Evolutionary conservation across 2,888 invertebrate species (phyloP).

Genomic region (Philaethria dido): DNA sequence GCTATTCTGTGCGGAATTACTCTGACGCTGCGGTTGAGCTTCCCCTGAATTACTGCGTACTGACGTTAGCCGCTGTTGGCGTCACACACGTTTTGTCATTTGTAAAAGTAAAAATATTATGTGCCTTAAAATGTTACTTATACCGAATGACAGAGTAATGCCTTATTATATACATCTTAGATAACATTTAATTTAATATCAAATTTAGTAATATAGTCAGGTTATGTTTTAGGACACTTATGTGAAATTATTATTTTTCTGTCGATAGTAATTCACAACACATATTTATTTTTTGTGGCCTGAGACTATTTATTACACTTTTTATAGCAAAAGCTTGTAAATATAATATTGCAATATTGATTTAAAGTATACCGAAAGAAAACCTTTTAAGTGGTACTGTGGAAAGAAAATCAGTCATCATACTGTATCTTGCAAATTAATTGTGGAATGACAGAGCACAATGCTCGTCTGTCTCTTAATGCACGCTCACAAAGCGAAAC

Average conservation of each 20-base stretch:
- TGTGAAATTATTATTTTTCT: too few relatives aligned
- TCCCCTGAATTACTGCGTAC: conserved; percentile 73
- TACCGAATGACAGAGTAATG: conserved; percentile 1
- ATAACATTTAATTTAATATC: too few relatives aligned
- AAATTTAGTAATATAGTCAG: too few relatives aligned
- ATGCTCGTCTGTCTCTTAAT: conserved; percentile 74
- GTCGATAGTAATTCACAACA: too few relatives aligned
- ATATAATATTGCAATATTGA: too few relatives aligned
- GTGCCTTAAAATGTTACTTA: conserved; percentile 11
- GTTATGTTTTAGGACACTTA: too few relatives aligned
- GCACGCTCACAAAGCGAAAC: conserved; percentile 80
- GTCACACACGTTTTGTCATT: conserved; percentile 60
- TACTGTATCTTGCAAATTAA: conserved; percentile 74
- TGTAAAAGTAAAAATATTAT: conserved; percentile 44
- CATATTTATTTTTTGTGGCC: neutral
- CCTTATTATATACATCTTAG: too few relatives aligned
- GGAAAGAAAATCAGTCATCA: conserved; percentile 53
- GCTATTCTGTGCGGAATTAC: conserved; percentile 74
- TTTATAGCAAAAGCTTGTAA: too few relatives aligned
- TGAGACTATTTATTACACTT: neutral
- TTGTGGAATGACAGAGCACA: conserved; percentile 80
- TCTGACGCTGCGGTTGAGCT: conserved; percentile 71
- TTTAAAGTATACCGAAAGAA: conserved; percentile 18
- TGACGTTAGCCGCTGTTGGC: conserved; percentile 60
- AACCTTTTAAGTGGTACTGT: conserved; percentile 42